Conservation (phyloP, 2,888 invertebrate species). For the Periphyllus acericola region DNA sequence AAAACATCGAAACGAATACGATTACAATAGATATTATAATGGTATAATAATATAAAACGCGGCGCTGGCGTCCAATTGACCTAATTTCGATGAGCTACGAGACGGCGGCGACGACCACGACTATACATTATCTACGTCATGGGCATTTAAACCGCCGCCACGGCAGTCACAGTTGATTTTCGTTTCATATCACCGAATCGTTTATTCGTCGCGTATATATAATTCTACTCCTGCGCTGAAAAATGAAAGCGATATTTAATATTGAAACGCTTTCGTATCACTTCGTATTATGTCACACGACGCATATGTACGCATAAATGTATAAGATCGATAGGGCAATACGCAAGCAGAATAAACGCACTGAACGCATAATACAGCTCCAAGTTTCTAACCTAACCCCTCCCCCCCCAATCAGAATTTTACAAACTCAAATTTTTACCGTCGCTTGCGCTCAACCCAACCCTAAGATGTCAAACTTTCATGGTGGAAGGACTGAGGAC, state of each 20-base stretch:
- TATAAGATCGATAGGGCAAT: neutral
- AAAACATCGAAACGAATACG: neutral
- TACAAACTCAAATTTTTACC: no score
- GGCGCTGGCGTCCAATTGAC: slow-evolving; percentile 4
- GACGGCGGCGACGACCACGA: no score
- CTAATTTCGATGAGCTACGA: slow-evolving; percentile 7
- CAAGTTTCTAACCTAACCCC: no score
- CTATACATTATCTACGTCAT: neutral
- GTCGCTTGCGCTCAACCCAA: no score
- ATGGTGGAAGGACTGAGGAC: no score
- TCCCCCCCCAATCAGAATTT: no score
- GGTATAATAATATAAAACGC: no score
- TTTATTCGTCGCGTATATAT: neutral
- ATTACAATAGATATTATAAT: neutral
- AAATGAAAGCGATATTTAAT: slow-evolving; percentile 10
- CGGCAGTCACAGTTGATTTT: neutral
- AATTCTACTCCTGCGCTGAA: neutral
- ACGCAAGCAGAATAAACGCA: no score
- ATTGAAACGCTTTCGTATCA: slow-evolving; percentile 1
- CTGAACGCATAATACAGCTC: no score
- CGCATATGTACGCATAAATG: neutral
- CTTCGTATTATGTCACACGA: neutral
- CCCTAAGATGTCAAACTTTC: no score
- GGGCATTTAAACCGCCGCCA: neutral
- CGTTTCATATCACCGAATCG: neutral